These are phyloP conservation scores for Eupeodes latifasciatus DNA, from an alignment of 2,888 invertebrate genomes.

Conservation along the genomic window DNA sequence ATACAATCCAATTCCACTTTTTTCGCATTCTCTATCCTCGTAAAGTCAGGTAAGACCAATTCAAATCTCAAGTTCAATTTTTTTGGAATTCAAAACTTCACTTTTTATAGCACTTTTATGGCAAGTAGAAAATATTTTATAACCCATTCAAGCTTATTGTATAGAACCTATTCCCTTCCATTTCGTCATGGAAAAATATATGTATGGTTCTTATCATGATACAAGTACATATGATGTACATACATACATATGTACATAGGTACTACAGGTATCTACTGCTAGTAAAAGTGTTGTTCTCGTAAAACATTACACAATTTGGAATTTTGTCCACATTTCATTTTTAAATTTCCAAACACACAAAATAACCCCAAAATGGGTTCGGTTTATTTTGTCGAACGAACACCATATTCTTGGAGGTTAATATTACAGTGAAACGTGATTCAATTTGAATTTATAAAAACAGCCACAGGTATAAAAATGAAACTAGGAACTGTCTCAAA, in stretches of 20 bases:
- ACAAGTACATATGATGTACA: neutral
- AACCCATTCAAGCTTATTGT: no score
- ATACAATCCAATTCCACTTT: no score
- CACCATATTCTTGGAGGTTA: neutral
- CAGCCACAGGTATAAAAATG: conserved; percentile 20
- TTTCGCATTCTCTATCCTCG: no score
- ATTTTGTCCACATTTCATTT: neutral
- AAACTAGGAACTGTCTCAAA: conserved; percentile 1
- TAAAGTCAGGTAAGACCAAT: no score
- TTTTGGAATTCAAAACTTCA: no score
- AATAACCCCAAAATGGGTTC: neutral
- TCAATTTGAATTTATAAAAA: conserved; percentile 27
- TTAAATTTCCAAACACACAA: neutral
- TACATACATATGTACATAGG: neutral
- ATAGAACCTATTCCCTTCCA: no score
- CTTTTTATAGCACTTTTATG: no score
- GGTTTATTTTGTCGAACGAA: neutral
- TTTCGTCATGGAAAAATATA: no score
- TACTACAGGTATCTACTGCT: no score
- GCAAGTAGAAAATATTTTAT: no score
- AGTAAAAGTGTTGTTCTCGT: neutral
- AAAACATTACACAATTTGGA: neutral
- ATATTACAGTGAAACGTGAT: conserved; percentile 19
- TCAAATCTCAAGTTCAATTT: no score
- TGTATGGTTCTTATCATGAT: no score